Conservation (phyloP, 2,888 invertebrate genomes). For the Scelioninae gen. 1 region DNA sequence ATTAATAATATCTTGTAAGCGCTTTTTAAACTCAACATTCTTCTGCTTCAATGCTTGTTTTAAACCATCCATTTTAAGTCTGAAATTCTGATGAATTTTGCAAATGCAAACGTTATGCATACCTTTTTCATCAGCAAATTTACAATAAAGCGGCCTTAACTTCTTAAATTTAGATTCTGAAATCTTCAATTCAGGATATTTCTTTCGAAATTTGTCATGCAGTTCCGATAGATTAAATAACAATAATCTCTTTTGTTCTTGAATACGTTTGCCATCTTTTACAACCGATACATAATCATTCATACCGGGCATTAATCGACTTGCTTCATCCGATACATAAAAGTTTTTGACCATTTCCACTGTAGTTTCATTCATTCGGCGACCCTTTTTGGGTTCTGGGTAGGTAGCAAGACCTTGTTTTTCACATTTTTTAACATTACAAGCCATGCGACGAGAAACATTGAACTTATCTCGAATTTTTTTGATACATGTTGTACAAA, state of each 20-base stretch:
- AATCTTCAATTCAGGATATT: constrained; percentile 31
- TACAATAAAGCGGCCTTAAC: constrained; percentile 25
- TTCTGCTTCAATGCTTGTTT: constrained; percentile 28
- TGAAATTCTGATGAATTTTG: constrained; percentile 42
- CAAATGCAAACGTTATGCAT: constrained; percentile 48
- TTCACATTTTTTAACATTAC: constrained; percentile 10
- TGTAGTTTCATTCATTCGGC: constrained; percentile 11
- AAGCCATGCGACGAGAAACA: constrained; percentile 35
- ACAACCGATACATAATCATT: constrained; percentile 53
- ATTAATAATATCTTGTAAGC: constrained; percentile 22
- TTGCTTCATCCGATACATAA: constrained; percentile 42
- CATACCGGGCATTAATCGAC: constrained; percentile 44
- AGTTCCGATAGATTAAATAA: constrained; percentile 26
- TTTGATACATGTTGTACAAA: constrained; percentile 16
- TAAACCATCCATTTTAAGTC: constrained; percentile 30
- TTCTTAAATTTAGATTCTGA: constrained; percentile 32
- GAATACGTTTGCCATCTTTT: constrained; percentile 41
- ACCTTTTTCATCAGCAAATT: constrained; percentile 34
- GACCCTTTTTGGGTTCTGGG: constrained; percentile 29
- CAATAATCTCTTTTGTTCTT: constrained; percentile 42
- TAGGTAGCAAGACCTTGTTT: constrained; percentile 10
- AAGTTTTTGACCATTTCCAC: constrained; percentile 32
- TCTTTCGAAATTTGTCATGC: constrained; percentile 30
- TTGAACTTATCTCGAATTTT: constrained; percentile 26
- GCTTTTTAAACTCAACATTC: constrained; percentile 19